Conservation (phyloP, 1,140 invertebrate genomes). For the Teleopsis dalmanni region DNA sequence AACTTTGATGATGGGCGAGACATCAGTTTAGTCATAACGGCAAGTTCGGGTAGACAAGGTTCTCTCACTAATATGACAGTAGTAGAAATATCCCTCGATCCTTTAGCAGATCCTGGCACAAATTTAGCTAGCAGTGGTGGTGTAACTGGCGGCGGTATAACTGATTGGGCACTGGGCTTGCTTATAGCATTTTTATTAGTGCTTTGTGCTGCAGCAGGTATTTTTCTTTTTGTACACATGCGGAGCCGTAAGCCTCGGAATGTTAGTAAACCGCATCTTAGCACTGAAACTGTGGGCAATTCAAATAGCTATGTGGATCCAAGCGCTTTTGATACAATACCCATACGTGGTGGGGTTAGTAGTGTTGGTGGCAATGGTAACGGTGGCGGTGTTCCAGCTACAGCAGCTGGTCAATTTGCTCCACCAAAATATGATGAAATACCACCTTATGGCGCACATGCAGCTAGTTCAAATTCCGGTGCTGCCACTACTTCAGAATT, state of each 20-base stretch:
- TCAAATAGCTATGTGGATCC: constrained; percentile 76
- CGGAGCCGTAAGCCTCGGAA: constrained; percentile 75
- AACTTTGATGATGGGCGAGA: constrained; percentile 55
- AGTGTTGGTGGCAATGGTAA: background rate
- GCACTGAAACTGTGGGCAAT: constrained; percentile 59
- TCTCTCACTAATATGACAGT: constrained; percentile 79
- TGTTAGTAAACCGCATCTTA: constrained; percentile 66
- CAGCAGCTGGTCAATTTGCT: constrained; percentile 63
- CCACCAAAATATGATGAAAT: constrained; percentile 89
- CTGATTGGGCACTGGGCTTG: constrained; percentile 81
- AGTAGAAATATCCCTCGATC: constrained; percentile 76
- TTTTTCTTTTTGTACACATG: constrained; percentile 76
- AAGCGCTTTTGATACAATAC: constrained; percentile 80
- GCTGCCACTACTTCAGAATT: constrained; percentile 84
- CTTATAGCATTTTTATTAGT: constrained; percentile 74
- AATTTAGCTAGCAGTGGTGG: constrained; percentile 47
- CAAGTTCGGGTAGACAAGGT: constrained; percentile 77
- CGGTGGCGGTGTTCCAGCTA: constrained; percentile 39
- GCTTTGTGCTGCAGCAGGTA: constrained; percentile 69
- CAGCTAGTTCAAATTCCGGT: constrained; percentile 67
- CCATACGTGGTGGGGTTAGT: constrained; percentile 57
- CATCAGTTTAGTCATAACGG: constrained; percentile 71
- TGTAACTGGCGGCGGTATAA: constrained; percentile 52
- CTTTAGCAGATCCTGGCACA: constrained; percentile 51
- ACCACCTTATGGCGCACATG: constrained; percentile 68